Percentiles rank a stretch among this genome's conserved stretches.
Conservation (phyloP, 2,888 invertebrate genomes). For the Nycteola revayana region DNA sequence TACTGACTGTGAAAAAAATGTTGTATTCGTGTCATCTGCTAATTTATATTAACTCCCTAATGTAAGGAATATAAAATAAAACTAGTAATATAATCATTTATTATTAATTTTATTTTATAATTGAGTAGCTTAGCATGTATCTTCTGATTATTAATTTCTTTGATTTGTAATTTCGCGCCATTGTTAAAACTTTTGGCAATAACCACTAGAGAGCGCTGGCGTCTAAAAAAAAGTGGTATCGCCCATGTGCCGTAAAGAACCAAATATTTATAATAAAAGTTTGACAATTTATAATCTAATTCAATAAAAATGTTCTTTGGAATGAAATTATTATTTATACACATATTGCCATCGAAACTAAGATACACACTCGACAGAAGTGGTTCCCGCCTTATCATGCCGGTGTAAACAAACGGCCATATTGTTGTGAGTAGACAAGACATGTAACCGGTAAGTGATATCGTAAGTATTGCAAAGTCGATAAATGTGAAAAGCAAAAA, state of each 20-base stretch:
- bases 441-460: slow-evolving; percentile 47
- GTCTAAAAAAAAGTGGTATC: slow-evolving; percentile 57
- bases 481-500: neutral
- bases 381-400: slow-evolving; percentile 78
- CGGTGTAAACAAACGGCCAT: slow-evolving; percentile 83
- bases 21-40: too few relatives aligned
- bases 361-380: slow-evolving; percentile 43
- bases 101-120: slow-evolving; percentile 8
- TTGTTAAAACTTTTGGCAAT: slow-evolving; percentile 16
- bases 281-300: slow-evolving; percentile 41
- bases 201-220: slow-evolving; percentile 53
- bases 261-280: slow-evolving; percentile 33
- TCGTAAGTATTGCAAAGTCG: slow-evolving; percentile 35
- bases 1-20: too few relatives aligned
- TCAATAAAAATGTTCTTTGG: slow-evolving; percentile 56
- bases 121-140: too few relatives aligned
- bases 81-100: slow-evolving; percentile 1
- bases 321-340: slow-evolving; percentile 45
- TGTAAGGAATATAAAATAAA: too few relatives aligned
- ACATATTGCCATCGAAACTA: slow-evolving; percentile 26
- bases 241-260: slow-evolving; percentile 60
- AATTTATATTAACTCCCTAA: too few relatives aligned
- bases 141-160: too few relatives aligned
- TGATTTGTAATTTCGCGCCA: slow-evolving; percentile 46
- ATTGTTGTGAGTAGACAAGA: slow-evolving; percentile 65